A percentile compares a stretch with the other conserved stretches of the same genome.
These are phyloP conservation scores for Megalonaias nervosa DNA, from an alignment of 1,140 invertebrate genomes.

Conservation along the genomic window DNA sequence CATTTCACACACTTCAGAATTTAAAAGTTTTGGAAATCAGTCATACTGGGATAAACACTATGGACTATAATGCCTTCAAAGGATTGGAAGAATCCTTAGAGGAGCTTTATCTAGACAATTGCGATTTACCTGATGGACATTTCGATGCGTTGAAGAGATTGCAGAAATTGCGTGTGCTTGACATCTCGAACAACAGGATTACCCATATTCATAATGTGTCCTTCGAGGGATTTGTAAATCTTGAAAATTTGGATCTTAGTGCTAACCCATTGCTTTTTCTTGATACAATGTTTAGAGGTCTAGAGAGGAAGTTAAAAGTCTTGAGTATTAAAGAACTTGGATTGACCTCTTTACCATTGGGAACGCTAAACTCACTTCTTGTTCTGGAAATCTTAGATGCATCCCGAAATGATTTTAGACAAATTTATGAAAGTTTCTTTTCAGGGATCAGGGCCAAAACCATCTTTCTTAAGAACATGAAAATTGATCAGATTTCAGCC, in stretches of 20 bases:
- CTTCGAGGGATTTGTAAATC: constrained; percentile 26
- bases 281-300: constrained; percentile 28
- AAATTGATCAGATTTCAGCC: constrained; percentile 13
- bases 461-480: constrained; percentile 28
- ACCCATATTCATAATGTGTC: constrained; percentile 31
- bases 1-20: constrained; percentile 15
- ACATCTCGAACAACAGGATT: constrained; percentile 32
- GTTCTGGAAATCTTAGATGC: constrained; percentile 15
- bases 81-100: constrained; percentile 20
- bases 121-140: constrained; percentile 18
- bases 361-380: constrained; percentile 8
- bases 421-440: constrained; percentile 35
- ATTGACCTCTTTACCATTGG: constrained; percentile 15
- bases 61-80: constrained; percentile 13
- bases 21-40: constrained; percentile 22
- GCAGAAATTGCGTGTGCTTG: constrained; percentile 11
- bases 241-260: constrained; percentile 32
- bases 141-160: constrained; percentile 26
- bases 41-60: constrained; percentile 19
- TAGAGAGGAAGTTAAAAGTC: constrained; percentile 29
- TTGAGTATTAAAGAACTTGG: constrained; percentile 14
- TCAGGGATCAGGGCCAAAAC: constrained; percentile 17
- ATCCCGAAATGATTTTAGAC: constrained; percentile 26
- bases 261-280: constrained; percentile 21
- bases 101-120: constrained; percentile 16